phyloP scores from a whole-genome alignment of 2,797 vertebrate genomes.

The Ciconia nigra region DNA sequence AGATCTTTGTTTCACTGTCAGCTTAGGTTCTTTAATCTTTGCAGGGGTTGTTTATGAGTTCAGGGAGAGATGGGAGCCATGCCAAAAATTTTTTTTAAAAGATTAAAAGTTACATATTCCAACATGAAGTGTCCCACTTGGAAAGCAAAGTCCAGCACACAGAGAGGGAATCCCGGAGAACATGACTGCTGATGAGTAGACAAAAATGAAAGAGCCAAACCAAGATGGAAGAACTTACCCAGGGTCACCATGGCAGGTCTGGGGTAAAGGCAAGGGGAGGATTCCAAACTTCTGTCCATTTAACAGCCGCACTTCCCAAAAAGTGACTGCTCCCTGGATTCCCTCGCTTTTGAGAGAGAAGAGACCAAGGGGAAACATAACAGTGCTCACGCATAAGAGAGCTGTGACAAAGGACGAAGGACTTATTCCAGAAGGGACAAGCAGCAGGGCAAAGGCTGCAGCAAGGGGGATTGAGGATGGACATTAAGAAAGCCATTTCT shows the following conservation, averaged over 20 bases:
- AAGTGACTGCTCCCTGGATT: not conserved
- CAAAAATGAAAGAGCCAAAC: not conserved
- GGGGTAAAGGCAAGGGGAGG: not conserved
- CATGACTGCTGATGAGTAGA: accelerated
- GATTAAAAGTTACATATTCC: not conserved
- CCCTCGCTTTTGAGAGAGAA: not conserved
- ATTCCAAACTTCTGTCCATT: not conserved
- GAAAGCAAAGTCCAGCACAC: not conserved
- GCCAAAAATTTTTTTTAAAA: not conserved
- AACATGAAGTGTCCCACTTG: not conserved
- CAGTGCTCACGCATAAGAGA: not conserved
- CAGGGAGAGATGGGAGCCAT: not conserved
- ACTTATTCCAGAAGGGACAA: not conserved
- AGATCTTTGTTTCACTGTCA: not conserved
- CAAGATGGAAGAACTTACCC: not conserved
- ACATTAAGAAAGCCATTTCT: not conserved
- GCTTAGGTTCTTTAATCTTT: not conserved
- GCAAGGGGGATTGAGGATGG: not conserved
- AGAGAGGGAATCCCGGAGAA: not conserved
- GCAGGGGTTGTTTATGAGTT: not conserved
- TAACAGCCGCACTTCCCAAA: not conserved
- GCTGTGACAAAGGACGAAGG: not conserved
- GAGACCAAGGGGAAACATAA: not conserved
- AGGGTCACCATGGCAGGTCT: not conserved
- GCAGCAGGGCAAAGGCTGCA: not conserved